phyloP scores from a whole-genome alignment of 2,888 invertebrate genomes.

The Sarcophaga variegata region DNA sequence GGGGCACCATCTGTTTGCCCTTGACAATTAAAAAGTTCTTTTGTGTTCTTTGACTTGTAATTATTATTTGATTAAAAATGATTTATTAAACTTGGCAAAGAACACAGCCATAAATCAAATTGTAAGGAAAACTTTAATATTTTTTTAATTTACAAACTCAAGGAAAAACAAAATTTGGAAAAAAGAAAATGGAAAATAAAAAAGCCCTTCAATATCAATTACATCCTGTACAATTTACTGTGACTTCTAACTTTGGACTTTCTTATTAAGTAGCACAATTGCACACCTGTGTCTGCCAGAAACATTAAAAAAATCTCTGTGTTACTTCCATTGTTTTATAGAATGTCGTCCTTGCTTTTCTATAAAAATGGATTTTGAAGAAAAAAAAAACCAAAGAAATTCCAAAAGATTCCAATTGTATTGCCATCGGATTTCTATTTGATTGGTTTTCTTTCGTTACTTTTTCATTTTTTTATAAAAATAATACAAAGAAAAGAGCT shows the following conservation, averaged over 20 bases:
- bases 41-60: background rate
- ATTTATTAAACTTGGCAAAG: background rate
- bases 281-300: conserved; percentile 4
- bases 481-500: no score
- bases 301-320: background rate
- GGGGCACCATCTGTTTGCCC: background rate
- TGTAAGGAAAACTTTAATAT: background rate
- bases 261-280: background rate
- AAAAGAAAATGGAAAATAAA: background rate
- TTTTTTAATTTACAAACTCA: background rate
- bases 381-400: no score
- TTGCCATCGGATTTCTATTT: no score
- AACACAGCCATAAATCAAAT: conserved; percentile 13
- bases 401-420: no score
- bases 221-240: background rate
- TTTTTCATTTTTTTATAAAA: no score
- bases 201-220: background rate
- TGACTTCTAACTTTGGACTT: background rate
- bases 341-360: no score
- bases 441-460: no score
- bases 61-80: background rate
- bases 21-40: background rate
- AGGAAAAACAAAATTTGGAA: no score
- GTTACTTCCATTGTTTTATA: no score
- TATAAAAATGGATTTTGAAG: no score